These are phyloP conservation scores for Periplaneta americana DNA, from an alignment of 1,140 invertebrate species.

Conservation along the genomic window DNA sequence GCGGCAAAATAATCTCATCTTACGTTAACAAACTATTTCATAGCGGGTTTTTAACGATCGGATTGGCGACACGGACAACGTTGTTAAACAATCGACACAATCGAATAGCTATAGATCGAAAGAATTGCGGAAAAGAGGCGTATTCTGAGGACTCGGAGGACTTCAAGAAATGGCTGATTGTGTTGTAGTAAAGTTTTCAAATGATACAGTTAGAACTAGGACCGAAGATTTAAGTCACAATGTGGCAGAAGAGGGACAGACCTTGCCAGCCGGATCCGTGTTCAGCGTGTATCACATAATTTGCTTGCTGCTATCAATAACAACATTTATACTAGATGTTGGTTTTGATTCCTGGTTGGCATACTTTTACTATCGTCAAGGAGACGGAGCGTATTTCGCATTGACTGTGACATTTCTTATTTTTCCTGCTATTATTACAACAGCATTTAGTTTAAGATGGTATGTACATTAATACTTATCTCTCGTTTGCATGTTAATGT, in stretches of 20 bases:
- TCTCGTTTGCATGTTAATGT: too few species aligned
- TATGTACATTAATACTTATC: constrained; percentile 24
- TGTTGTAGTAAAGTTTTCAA: constrained; percentile 35
- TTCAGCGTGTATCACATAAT: constrained; percentile 34
- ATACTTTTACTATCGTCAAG: constrained; percentile 36
- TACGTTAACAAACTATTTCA: too few species aligned
- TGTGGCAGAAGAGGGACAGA: constrained; percentile 28
- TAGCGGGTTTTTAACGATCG: too few species aligned
- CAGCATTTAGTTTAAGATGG: constrained; percentile 41
- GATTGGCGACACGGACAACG: too few species aligned
- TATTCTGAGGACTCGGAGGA: too few species aligned
- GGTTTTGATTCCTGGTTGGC: constrained; percentile 36
- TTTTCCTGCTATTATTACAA: constrained; percentile 38
- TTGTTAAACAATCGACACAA: too few species aligned
- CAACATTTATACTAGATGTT: constrained; percentile 39
- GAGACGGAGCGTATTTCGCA: constrained; percentile 37
- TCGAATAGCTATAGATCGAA: too few species aligned
- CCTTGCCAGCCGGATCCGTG: constrained; percentile 28
- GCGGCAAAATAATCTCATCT: too few species aligned
- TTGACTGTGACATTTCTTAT: constrained; percentile 40
- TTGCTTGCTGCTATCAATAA: constrained; percentile 35
- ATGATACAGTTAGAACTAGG: constrained; percentile 30
- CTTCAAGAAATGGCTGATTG: constrained; percentile 14
- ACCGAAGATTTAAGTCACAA: constrained; percentile 28
- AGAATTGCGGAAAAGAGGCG: too few species aligned